Evolutionary conservation across 92 coral and sea anemone species (phyloP), one percentile per base, ranked within the genome.

Genomic region (Phenganax subtilis): DNA sequence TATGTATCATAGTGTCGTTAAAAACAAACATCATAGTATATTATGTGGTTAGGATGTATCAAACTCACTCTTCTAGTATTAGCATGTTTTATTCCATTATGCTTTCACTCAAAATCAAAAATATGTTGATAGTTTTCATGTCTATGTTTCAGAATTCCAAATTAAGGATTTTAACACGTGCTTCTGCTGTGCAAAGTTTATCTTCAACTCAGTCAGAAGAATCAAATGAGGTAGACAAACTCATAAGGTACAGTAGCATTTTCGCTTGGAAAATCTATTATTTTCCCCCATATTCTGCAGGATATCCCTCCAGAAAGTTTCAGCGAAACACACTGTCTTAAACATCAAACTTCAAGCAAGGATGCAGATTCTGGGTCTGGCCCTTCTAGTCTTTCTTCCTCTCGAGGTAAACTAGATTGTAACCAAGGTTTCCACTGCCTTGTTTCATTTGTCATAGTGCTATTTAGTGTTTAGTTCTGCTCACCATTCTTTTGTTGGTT

Each of bases 121-220:
- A 2, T 37, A 2, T 37, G 5, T 37, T 37, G 47, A 37, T 37
- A 5, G 31, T 66, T 17, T 6, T 29, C 10, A 66, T 6, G 20
- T 29, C 0, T 76, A 57, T 11, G 3, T 54, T 75, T 78, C 55
- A 78, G 82, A 72, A 57, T 47, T 78, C 82, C 28, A 78, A 47
- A 27, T 62, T 78, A 64, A 53, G 82, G 47, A 78, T 78, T 63
- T 78, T 78, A 78, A 78, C 72, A 51, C 72, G 97, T 85, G 90
- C 89, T 81, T 80, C 88, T 75, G 97, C 97, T 60, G 93, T 91
- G 54, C 84, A 88, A 10, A 87, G 89, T 60, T 84, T 90, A 62
- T 89, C 96, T 10, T 92, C 97, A 27, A 89, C 97, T 31, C 90
- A 86, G 61, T 81, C 90, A 16, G 85, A 85, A 70, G 86, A 85